Evolutionary conservation across 2,113 vertebrate genomes (phyloP), one percentile per base, ranked within the genome.

Genomic region (Protomyctophum bolini): DNA sequence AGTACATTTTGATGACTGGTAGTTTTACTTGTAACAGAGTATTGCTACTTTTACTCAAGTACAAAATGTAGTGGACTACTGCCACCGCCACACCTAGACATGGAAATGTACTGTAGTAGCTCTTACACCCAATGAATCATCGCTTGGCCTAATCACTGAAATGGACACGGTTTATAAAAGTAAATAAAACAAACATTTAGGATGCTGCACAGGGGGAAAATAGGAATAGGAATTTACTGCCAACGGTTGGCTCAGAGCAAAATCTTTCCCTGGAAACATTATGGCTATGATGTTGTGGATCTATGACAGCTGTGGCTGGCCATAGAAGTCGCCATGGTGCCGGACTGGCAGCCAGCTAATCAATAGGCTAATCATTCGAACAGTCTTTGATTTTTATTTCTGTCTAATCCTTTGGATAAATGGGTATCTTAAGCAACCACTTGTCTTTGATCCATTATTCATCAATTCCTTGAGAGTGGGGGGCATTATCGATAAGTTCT

Each of bases 371-470:
- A 58, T 21, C 63, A 70, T 67, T 73, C 70, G 69, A 50, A 14
- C 82, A 81, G 68, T 14, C 64, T 83, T 83, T 75, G 82, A 90
- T 88, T 85, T 21, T 64, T 82, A 72, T 82, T 77, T 82, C 70
- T 81, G 72, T 69, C 77, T 66, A 73, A 79, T 80, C 77, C 81
- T 11, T 78, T 70, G 70, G 78, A 88, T 79, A 74, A 81, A 90
- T 86, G 79, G 28, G 69, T 81, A 85, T 81, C 85, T 86, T 87
- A 87, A 91, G 84, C 62, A 90, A 91, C 59, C 82, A 75, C 83
- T 83, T 70, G 68, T 81, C 86, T 90, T 87, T 90, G 83, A 92
- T 93, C 60, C 77, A 92, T 93, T 92, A 92, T 93, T 93, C 70
- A 93, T 88, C 86, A 7, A 10, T 62, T 75, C 68, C 73, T 77